Evolutionary conservation across 1,140 invertebrate genomes (phyloP).

Genomic region (Pseudomyrmex sp.): DNA sequence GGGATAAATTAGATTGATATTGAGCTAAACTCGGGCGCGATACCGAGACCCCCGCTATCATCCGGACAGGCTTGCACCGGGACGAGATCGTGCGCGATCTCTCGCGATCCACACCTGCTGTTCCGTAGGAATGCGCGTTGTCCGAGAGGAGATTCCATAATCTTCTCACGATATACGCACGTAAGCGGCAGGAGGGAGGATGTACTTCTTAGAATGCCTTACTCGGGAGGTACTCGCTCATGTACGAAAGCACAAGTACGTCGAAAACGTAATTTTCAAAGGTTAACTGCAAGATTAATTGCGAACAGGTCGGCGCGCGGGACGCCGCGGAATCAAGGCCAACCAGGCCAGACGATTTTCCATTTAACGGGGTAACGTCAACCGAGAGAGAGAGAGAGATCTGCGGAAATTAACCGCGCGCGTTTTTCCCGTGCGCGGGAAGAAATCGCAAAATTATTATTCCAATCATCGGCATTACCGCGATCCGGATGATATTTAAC

Average conservation of each 20-base stretch:
- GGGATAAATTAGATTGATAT: constrained; percentile 73
- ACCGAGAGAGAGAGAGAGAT: not conserved
- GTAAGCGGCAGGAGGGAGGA: constrained; percentile 24
- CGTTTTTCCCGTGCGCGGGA: not conserved
- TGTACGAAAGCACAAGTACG: constrained; percentile 51
- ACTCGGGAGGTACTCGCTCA: constrained; percentile 39
- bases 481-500: constrained; percentile 22
- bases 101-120: constrained; percentile 69
- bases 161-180: constrained; percentile 71
- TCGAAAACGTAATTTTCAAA: constrained; percentile 71
- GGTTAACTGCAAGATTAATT: constrained; percentile 73
- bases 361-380: constrained; percentile 40
- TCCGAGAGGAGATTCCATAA: constrained; percentile 69
- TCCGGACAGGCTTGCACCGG: constrained; percentile 22
- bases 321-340: constrained; percentile 45
- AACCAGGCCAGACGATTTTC: constrained; percentile 36
- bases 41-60: constrained; percentile 31
- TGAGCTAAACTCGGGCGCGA: constrained; percentile 67
- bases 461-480: not conserved
- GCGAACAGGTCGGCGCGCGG: constrained; percentile 57
- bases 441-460: constrained; percentile 14
- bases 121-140: constrained; percentile 66
- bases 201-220: constrained; percentile 16
- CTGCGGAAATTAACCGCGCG: constrained; percentile 12
- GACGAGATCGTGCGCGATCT: constrained; percentile 49